phyloP scores from a whole-genome alignment of 2,888 invertebrate species.

The Plebejus argus region DNA sequence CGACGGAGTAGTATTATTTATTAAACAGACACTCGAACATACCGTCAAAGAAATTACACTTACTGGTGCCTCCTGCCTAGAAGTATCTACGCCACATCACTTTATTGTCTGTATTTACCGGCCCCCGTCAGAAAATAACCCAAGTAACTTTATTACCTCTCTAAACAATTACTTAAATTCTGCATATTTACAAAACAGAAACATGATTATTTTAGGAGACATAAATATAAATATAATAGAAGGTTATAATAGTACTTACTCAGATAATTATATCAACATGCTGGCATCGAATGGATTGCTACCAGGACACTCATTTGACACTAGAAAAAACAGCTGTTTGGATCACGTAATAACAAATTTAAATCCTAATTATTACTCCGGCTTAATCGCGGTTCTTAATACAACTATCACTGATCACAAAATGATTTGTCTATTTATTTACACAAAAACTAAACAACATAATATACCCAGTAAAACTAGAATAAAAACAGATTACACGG shows the following conservation, averaged over 20 bases:
- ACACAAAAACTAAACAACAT: not conserved
- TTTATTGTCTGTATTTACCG: not conserved
- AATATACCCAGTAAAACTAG: too few species aligned
- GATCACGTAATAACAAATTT: not conserved
- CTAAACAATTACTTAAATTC: conserved; percentile 6
- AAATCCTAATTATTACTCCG: not conserved
- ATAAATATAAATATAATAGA: conserved; percentile 3
- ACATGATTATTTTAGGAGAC: not conserved
- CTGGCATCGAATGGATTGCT: not conserved
- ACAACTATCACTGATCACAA: conserved; percentile 22
- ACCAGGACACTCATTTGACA: not conserved
- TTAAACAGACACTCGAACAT: not conserved
- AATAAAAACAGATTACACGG: too few species aligned
- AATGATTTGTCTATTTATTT: not conserved
- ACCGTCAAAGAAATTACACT: not conserved
- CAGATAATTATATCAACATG: not conserved
- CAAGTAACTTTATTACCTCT: not conserved
- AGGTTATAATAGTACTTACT: not conserved
- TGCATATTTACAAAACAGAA: not conserved
- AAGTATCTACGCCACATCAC: not conserved
- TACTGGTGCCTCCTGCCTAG: conserved; percentile 7
- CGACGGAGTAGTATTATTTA: conserved; percentile 12
- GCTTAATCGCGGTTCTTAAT: not conserved
- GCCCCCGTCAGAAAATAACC: not conserved
- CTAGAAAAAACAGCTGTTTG: conserved; percentile 12